Evolutionary conservation across 2,797 vertebrate genomes (phyloP).

Genomic region (Ispidina lecontei): DNA sequence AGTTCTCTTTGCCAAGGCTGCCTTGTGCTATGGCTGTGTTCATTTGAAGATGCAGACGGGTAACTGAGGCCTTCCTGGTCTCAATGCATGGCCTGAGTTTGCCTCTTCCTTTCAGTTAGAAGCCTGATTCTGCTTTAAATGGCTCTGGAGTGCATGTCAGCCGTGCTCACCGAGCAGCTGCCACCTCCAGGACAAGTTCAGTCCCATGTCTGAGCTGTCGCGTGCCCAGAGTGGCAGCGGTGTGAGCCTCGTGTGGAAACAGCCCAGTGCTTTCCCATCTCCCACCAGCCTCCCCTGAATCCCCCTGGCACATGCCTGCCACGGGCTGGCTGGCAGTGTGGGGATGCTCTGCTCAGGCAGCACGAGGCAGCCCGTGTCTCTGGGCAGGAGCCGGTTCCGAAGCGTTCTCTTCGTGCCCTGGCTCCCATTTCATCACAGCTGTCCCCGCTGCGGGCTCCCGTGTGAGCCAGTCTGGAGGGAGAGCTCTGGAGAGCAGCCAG

Average conservation of each 20-base stretch:
- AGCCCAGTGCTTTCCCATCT: not conserved
- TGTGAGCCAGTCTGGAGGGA: conserved; percentile 32
- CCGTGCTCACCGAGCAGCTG: fast-evolving
- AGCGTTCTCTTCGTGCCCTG: not conserved
- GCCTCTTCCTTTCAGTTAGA: not conserved
- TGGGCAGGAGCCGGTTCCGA: not conserved
- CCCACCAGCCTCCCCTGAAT: not conserved
- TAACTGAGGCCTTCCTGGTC: not conserved
- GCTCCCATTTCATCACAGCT: not conserved
- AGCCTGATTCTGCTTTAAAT: not conserved
- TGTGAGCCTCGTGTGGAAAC: not conserved
- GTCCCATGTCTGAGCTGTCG: not conserved
- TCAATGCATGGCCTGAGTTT: not conserved
- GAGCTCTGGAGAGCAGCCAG: conserved; percentile 31
- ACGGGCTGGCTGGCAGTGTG: not conserved
- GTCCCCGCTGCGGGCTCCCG: not conserved
- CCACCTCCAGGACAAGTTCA: not conserved
- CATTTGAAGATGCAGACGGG: not conserved
- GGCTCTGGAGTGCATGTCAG: not conserved
- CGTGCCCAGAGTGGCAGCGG: not conserved
- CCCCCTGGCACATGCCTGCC: not conserved
- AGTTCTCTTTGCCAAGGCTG: not conserved
- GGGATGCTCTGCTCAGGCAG: not conserved
- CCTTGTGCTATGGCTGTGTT: not conserved
- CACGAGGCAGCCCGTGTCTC: not conserved